Conservation (phyloP, 2,113 vertebrate species). For the Jacana jacana region DNA sequence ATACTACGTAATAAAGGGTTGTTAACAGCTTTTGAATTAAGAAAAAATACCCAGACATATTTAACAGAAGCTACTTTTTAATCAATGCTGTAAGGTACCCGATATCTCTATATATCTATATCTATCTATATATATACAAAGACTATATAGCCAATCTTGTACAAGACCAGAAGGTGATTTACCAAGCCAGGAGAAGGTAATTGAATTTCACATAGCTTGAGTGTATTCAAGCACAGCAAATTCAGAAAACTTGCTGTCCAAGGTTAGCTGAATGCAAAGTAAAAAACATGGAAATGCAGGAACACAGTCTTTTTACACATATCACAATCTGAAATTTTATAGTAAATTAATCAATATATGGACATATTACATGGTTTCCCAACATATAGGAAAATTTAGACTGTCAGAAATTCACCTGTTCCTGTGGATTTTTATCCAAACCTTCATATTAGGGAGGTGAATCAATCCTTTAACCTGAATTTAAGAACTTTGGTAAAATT, state of each 20-base stretch:
- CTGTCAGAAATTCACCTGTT: neutral
- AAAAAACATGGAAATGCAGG: neutral
- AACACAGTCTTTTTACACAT: neutral
- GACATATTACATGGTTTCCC: neutral
- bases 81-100: neutral
- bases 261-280: neutral
- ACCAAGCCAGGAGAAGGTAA: neutral
- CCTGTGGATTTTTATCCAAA: neutral
- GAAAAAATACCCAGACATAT: neutral
- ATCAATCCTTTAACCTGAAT: neutral
- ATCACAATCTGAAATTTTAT: neutral
- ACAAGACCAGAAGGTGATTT: neutral
- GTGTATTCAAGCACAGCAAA: neutral
- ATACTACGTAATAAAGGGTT: neutral
- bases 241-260: neutral
- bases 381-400: neutral
- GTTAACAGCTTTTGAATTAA: neutral
- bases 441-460: neutral
- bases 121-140: neutral
- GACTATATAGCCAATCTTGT: neutral
- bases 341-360: neutral
- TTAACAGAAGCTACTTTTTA: neutral
- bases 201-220: neutral
- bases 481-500: neutral
- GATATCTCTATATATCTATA: neutral